These are phyloP conservation scores for Clarias batrachus DNA, from an alignment of 2,113 vertebrate species.

Conservation along the genomic window DNA sequence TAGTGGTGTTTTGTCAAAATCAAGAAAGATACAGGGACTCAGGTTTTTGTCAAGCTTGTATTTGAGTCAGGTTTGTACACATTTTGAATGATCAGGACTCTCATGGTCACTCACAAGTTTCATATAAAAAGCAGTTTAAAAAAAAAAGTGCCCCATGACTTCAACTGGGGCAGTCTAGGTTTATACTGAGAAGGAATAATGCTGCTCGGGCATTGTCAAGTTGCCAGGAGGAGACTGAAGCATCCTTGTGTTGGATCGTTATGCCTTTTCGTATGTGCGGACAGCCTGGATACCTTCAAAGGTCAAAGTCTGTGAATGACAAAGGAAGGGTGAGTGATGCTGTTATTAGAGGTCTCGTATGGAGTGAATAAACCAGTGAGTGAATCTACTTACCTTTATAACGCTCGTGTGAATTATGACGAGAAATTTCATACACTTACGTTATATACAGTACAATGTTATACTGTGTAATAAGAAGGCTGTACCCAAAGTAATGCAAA, in stretches of 20 bases:
- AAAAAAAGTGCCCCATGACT: conserved; percentile 25
- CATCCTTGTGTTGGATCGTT: conserved; percentile 51
- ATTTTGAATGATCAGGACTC: conserved; percentile 23
- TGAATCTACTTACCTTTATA: background rate
- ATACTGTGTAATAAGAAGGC: background rate
- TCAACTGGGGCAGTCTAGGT: conserved; percentile 50
- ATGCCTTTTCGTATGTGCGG: conserved; percentile 93
- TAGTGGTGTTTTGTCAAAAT: background rate
- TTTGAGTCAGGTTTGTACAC: conserved; percentile 42
- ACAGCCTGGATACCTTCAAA: conserved; percentile 86
- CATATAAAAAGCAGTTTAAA: conserved; percentile 55
- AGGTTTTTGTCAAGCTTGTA: conserved; percentile 31
- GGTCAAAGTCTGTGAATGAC: conserved; percentile 81
- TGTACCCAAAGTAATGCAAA: too few relatives aligned
- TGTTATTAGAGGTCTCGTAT: background rate
- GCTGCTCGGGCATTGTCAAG: conserved; percentile 48
- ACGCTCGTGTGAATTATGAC: background rate
- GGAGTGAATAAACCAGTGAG: background rate
- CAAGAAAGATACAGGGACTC: conserved; percentile 14
- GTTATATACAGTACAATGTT: background rate
- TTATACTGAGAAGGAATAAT: conserved; percentile 55
- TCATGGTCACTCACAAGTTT: conserved; percentile 30
- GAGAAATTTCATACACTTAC: background rate
- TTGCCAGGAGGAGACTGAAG: conserved; percentile 45
- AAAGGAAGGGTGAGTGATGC: conserved; percentile 37